Evolutionary conservation across 2,888 invertebrate species (phyloP).

Genomic region (Nezara viridula): DNA sequence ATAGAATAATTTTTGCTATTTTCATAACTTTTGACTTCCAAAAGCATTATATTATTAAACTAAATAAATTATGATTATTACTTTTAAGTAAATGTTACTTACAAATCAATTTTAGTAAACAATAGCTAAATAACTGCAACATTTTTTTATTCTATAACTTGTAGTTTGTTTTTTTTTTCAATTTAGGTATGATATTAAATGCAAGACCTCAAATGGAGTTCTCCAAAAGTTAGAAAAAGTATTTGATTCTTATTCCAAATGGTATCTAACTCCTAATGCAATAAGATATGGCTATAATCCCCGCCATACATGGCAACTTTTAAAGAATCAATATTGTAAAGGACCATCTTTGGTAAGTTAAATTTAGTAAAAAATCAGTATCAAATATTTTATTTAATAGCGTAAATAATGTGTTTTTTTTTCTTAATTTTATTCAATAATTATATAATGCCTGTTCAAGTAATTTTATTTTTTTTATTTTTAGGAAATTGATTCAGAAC

Average conservation of each 20-base stretch:
- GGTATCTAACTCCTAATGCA: slow-evolving; percentile 72
- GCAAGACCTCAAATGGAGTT: slow-evolving; percentile 77
- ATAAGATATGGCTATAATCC: slow-evolving; percentile 71
- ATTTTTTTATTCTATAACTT: too few species aligned
- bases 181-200: slow-evolving; percentile 72
- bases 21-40: too few species aligned
- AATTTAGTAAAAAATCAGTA: slow-evolving; percentile 48
- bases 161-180: slow-evolving; percentile 49
- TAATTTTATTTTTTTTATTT: background rate
- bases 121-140: too few species aligned
- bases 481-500: slow-evolving; percentile 66
- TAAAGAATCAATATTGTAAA: slow-evolving; percentile 72
- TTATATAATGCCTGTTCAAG: too few species aligned
- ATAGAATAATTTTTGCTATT: too few species aligned
- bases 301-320: slow-evolving; percentile 81
- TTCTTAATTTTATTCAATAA: too few species aligned
- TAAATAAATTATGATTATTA: too few species aligned
- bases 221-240: slow-evolving; percentile 76
- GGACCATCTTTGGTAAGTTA: slow-evolving; percentile 74
- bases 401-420: too few species aligned
- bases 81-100: too few species aligned
- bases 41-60: too few species aligned
- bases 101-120: too few species aligned
- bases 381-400: too few species aligned
- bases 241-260: slow-evolving; percentile 77